Conservation (phyloP, 1,140 invertebrate species). For the Asbolus verrucosus region DNA sequence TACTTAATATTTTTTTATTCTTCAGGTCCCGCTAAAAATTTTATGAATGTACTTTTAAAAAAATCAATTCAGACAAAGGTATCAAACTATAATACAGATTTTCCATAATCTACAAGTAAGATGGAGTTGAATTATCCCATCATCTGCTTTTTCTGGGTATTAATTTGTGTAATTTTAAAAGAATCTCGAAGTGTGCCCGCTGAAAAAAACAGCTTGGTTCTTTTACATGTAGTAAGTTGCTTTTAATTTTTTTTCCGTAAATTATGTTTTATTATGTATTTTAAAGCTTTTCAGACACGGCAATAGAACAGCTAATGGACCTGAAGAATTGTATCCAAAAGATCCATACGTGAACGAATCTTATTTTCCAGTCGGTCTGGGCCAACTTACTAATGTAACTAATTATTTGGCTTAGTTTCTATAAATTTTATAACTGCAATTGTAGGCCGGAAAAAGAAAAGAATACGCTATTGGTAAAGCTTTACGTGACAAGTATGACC, state of each 20-base stretch:
- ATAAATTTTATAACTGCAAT: no score
- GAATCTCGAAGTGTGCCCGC: not conserved
- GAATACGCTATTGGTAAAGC: conserved; percentile 73
- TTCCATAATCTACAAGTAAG: not conserved
- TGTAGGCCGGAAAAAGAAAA: conserved; percentile 71
- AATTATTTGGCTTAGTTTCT: no score
- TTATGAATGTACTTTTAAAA: no score
- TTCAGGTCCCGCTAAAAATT: no score
- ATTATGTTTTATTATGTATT: conserved; percentile 42
- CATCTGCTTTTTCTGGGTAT: not conserved
- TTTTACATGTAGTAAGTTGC: conserved; percentile 47
- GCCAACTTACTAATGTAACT: conserved; percentile 82
- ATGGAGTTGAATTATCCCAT: conserved; percentile 4
- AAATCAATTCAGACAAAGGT: no score
- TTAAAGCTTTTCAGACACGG: conserved; percentile 80
- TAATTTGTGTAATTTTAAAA: not conserved
- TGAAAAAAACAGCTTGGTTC: conserved; percentile 33
- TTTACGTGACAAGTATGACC: conserved; percentile 70
- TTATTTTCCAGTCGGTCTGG: conserved; percentile 77
- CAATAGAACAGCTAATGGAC: conserved; percentile 77
- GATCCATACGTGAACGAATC: conserved; percentile 71
- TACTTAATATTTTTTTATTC: no score
- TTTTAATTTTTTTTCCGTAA: not conserved
- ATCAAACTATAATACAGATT: conserved; percentile 1
- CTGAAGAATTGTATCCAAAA: conserved; percentile 71